Percentiles rank a stretch among this genome's conserved stretches.
phyloP scores from a whole-genome alignment of 2,113 vertebrate species.

The Festucalex cinctus region DNA sequence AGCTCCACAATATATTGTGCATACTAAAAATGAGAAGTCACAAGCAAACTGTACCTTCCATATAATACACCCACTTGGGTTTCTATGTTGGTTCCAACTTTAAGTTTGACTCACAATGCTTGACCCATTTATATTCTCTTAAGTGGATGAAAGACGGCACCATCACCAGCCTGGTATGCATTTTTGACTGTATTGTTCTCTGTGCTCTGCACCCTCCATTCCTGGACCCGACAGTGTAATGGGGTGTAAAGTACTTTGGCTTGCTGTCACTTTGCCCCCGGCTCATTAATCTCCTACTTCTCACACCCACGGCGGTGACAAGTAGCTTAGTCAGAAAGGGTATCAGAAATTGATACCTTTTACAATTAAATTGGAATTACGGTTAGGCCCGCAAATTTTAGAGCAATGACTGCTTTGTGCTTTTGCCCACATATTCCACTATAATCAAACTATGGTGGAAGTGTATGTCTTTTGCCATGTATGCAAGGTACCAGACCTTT shows the following conservation, averaged over 20 bases:
- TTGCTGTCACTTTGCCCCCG: conserved; percentile 38
- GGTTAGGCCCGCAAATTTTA: neutral
- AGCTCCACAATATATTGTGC: neutral
- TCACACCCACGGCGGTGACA: conserved; percentile 20
- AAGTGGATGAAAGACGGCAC: conserved; percentile 40
- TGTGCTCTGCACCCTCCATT: conserved; percentile 27
- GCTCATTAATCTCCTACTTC: conserved; percentile 45
- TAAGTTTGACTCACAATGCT: neutral
- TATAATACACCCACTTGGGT: neutral
- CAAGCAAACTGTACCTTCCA: neutral
- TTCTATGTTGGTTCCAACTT: neutral
- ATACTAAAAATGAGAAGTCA: neutral
- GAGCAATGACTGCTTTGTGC: neutral
- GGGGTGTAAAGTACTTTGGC: conserved; percentile 56
- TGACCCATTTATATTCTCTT: conserved; percentile 15
- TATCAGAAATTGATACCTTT: conserved; percentile 22
- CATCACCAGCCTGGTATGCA: conserved; percentile 30
- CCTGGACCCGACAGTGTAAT: conserved; percentile 44
- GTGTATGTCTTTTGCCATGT: neutral
- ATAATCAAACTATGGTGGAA: neutral
- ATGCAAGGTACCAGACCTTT: neutral
- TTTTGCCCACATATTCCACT: neutral
- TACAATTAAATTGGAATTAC: neutral
- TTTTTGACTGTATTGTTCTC: conserved; percentile 39
- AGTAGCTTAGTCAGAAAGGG: conserved; percentile 21